Evolutionary conservation across 2,113 vertebrate species (phyloP).

Genomic region (Oreochromis niloticus): DNA sequence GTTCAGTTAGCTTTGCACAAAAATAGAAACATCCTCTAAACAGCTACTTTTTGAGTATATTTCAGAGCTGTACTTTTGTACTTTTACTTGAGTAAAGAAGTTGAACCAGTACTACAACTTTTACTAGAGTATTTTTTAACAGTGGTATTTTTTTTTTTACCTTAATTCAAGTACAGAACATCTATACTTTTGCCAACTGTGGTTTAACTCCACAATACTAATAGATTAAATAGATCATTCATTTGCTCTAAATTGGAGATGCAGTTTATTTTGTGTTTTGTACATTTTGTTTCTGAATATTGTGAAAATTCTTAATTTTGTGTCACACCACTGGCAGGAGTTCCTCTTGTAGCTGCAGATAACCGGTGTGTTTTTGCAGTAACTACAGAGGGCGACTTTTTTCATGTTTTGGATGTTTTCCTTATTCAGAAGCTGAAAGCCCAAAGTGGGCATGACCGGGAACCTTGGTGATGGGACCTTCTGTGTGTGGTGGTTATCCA

Average conservation of each 20-base stretch:
- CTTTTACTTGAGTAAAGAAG: not conserved
- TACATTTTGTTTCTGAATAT: not conserved
- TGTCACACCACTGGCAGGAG: not conserved
- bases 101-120: not conserved
- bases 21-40: not conserved
- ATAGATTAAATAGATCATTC: not conserved
- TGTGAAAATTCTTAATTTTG: not conserved
- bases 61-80: not conserved
- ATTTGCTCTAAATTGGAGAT: rapidly evolving
- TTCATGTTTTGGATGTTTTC: not conserved
- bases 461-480: not conserved
- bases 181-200: not conserved
- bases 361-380: not conserved
- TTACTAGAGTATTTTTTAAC: not conserved
- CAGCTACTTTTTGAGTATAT: not conserved
- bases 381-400: not conserved
- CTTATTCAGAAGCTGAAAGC: not conserved
- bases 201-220: rapidly evolving
- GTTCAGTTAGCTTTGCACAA: not conserved
- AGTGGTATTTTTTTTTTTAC: not conserved
- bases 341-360: not conserved
- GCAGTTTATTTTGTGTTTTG: not conserved
- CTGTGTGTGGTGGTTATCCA: not conserved
- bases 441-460: not conserved
- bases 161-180: not conserved